These are phyloP conservation scores for Luffia ferchaultella DNA, from an alignment of 2,888 invertebrate genomes.

Conservation along the genomic window DNA sequence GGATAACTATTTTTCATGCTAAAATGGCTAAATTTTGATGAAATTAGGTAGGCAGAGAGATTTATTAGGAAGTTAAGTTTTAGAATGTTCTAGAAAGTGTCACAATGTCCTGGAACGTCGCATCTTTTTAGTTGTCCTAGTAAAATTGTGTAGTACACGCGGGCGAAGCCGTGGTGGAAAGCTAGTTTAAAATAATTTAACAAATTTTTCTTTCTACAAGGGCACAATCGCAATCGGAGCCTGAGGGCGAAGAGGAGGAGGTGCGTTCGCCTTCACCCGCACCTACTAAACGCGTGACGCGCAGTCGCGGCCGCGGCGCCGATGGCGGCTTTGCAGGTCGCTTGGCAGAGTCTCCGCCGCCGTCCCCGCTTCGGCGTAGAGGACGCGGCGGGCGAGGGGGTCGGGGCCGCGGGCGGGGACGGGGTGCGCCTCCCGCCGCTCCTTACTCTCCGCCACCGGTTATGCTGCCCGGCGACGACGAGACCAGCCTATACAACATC, in stretches of 20 bases:
- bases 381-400: constrained; percentile 46
- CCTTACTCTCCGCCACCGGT: constrained; percentile 60
- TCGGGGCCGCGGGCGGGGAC: constrained; percentile 44
- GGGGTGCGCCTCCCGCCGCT: constrained; percentile 51
- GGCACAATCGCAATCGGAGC: neutral
- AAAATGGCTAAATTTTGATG: too few species aligned
- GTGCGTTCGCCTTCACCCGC: constrained; percentile 65
- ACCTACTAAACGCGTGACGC: constrained; percentile 69
- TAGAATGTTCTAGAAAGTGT: too few species aligned
- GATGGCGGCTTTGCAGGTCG: constrained; percentile 52
- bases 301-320: constrained; percentile 67
- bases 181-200: too few species aligned
- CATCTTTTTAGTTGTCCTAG: too few species aligned
- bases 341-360: constrained; percentile 52
- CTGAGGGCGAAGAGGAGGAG: constrained; percentile 24
- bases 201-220: too few species aligned
- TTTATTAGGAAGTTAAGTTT: too few species aligned
- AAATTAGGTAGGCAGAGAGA: too few species aligned
- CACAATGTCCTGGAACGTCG: too few species aligned
- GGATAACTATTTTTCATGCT: too few species aligned
- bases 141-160: too few species aligned
- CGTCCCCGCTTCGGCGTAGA: constrained; percentile 45
- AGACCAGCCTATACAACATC: constrained; percentile 84
- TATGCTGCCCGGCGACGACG: constrained; percentile 73
- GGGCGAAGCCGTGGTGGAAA: too few species aligned